Conservation (phyloP, 2,888 invertebrate species). For the Habroteleia sp. region DNA sequence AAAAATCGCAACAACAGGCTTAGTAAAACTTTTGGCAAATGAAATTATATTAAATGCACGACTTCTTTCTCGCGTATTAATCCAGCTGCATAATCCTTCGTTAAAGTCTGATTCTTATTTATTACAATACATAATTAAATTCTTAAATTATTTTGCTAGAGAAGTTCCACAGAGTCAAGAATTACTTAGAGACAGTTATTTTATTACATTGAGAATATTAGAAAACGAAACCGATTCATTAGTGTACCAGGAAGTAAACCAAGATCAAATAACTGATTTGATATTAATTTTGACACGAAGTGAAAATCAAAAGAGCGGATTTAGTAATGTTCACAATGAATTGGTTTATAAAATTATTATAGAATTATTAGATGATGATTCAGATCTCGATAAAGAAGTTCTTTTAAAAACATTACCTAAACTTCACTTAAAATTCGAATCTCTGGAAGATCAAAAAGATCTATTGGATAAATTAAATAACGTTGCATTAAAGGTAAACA, state of each 20-base stretch:
- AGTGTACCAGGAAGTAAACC: conserved; percentile 88
- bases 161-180: conserved; percentile 84
- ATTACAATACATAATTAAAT: conserved; percentile 86
- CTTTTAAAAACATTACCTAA: conserved; percentile 73
- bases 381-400: conserved; percentile 69
- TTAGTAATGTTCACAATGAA: conserved; percentile 73
- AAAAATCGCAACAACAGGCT: conserved; percentile 85
- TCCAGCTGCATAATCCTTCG: conserved; percentile 92
- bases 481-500: conserved; percentile 63
- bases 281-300: conserved; percentile 86
- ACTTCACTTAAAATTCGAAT: conserved; percentile 71
- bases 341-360: conserved; percentile 73
- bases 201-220: conserved; percentile 87
- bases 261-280: conserved; percentile 87
- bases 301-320: conserved; percentile 53
- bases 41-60: conserved; percentile 85
- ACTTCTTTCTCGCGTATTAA: conserved; percentile 86
- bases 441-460: conserved; percentile 68
- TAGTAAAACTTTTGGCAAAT: conserved; percentile 86
- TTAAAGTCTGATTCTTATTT: conserved; percentile 86
- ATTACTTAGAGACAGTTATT: conserved; percentile 85
- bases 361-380: conserved; percentile 71
- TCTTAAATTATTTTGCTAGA: conserved; percentile 84
- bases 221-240: conserved; percentile 88
- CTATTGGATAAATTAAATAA: conserved; percentile 69